Conservation (phyloP, 1,140 invertebrate species). For the Saccostrea glomerata region DNA sequence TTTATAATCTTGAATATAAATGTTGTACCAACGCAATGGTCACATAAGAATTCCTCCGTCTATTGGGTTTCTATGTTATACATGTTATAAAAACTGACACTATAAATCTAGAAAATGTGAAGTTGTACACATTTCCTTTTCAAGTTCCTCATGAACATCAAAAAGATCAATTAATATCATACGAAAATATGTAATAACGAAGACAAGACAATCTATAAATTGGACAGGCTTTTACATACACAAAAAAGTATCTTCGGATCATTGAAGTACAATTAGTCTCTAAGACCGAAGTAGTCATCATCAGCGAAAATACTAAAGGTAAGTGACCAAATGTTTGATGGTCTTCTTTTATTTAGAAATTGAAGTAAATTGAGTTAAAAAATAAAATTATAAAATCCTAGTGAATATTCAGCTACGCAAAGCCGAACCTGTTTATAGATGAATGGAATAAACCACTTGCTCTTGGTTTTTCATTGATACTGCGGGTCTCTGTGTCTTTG, state of each 20-base stretch:
- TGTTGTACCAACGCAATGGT: too few relatives aligned
- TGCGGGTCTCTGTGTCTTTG: neutral
- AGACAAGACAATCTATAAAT: too few relatives aligned
- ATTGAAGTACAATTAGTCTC: neutral
- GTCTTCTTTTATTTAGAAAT: neutral
- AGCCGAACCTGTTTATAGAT: neutral
- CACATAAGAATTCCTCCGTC: too few relatives aligned
- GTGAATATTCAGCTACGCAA: neutral
- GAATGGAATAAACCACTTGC: constrained; percentile 14
- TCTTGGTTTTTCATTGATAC: constrained; percentile 4
- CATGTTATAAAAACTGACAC: too few relatives aligned
- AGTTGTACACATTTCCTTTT: too few relatives aligned
- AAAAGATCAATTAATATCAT: too few relatives aligned
- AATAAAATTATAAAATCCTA: neutral
- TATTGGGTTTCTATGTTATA: too few relatives aligned
- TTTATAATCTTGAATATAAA: too few relatives aligned
- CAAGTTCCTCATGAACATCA: too few relatives aligned
- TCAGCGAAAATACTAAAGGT: neutral
- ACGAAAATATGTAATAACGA: too few relatives aligned
- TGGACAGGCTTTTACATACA: too few relatives aligned
- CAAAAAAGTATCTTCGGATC: neutral
- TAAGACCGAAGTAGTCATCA: neutral
- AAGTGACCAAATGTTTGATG: neutral
- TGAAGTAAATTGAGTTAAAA: neutral
- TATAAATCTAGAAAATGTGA: too few relatives aligned